These are phyloP conservation scores for Emys orbicularis DNA, from an alignment of 2,797 vertebrate species.

Conservation along the genomic window DNA sequence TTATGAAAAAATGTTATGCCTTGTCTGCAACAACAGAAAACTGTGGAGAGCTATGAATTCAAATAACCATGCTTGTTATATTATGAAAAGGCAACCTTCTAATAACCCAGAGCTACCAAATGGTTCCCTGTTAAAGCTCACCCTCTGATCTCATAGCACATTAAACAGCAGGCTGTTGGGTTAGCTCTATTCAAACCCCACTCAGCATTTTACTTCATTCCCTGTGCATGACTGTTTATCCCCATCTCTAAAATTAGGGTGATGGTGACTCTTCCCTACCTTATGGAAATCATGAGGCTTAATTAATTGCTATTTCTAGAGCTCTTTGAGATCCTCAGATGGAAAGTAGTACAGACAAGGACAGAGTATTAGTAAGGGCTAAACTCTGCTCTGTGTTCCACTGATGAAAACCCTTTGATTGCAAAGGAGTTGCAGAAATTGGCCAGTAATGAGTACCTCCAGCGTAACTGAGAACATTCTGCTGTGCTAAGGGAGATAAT, in stretches of 20 bases:
- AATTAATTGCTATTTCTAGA: neutral
- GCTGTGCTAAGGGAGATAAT: neutral
- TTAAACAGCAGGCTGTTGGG: neutral
- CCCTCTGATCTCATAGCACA: neutral
- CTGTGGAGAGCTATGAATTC: neutral
- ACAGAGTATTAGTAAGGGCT: neutral
- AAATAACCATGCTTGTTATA: neutral
- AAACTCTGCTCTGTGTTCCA: neutral
- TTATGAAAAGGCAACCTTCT: neutral
- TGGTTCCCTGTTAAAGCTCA: neutral
- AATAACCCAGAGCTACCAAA: neutral
- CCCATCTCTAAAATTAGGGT: neutral
- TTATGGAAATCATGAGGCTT: neutral
- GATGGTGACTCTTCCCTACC: neutral
- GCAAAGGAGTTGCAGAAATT: neutral
- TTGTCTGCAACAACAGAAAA: neutral
- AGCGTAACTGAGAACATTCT: fast-evolving
- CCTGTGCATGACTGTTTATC: neutral
- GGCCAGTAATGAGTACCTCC: fast-evolving
- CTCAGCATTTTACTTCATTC: neutral
- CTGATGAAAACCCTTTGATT: neutral
- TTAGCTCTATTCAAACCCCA: neutral
- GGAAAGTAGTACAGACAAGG: neutral
- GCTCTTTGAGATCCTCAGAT: neutral
- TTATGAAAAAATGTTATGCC: neutral